Conservation (phyloP, 2,113 vertebrate genomes). For the Neofelis nebulosa region DNA sequence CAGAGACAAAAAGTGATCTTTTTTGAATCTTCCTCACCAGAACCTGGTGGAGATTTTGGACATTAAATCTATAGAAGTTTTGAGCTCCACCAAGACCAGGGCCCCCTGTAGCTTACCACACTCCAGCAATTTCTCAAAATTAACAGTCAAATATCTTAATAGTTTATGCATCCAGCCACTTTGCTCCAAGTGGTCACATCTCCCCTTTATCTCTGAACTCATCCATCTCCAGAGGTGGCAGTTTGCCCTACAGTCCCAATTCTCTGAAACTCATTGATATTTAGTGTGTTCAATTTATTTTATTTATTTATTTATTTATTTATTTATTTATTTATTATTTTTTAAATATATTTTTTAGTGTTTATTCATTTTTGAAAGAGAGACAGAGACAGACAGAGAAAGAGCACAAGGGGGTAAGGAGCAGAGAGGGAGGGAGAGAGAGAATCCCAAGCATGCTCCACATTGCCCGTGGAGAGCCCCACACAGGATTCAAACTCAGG, state of each 20-base stretch:
- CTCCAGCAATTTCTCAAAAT: not conserved
- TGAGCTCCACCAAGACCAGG: not conserved
- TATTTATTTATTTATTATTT: too few species aligned
- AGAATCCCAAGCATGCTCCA: too few species aligned
- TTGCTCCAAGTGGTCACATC: not conserved
- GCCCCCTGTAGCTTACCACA: not conserved
- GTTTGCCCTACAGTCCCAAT: not conserved
- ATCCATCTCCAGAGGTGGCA: not conserved
- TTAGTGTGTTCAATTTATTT: not conserved
- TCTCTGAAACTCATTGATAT: not conserved
- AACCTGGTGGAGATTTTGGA: not conserved
- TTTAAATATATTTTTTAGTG: too few species aligned
- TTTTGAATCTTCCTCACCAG: not conserved
- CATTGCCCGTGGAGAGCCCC: too few species aligned
- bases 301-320: not conserved
- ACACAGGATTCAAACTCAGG: too few species aligned
- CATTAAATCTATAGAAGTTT: not conserved
- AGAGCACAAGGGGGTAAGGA: too few species aligned
- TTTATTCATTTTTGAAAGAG: too few species aligned
- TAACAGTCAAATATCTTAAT: not conserved
- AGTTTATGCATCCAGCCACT: rapidly evolving
- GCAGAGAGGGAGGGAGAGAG: too few species aligned
- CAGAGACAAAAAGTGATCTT: not conserved
- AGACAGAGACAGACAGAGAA: too few species aligned
- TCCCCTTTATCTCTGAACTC: not conserved